A percentile compares a stretch with the other conserved stretches of the same genome.
Evolutionary conservation across 2,888 invertebrate species (phyloP).

Genomic region (Mayetiola destructor): DNA sequence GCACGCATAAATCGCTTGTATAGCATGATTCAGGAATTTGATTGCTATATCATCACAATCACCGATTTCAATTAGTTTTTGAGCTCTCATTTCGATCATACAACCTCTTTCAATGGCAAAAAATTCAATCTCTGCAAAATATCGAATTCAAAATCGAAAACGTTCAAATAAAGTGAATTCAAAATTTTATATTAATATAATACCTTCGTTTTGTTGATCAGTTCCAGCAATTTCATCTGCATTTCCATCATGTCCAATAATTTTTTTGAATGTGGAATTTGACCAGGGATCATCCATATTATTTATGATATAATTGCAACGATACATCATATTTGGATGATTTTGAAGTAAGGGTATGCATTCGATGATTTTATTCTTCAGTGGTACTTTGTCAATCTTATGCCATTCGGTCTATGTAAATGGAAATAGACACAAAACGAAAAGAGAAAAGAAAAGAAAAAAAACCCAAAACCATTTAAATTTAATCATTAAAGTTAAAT

Average conservation of each 20-base stretch:
- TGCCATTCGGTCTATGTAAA: not conserved
- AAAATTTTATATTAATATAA: not conserved
- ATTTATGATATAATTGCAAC: constrained; percentile 16
- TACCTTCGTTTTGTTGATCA: not conserved
- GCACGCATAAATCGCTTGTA: constrained; percentile 28
- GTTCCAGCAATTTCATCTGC: too few relatives aligned
- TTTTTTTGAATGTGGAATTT: constrained; percentile 9
- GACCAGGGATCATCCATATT: constrained; percentile 17
- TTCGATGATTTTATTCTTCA: constrained; percentile 14
- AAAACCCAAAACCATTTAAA: not conserved
- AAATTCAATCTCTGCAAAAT: constrained; percentile 36
- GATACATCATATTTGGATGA: not conserved
- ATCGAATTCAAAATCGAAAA: not conserved
- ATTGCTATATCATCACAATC: constrained; percentile 47
- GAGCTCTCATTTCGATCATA: constrained; percentile 42
- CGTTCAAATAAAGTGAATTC: not conserved
- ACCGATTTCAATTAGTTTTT: constrained; percentile 44
- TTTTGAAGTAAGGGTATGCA: constrained; percentile 8
- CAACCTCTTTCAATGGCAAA: constrained; percentile 43
- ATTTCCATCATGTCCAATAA: constrained; percentile 14
- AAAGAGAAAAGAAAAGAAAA: not conserved
- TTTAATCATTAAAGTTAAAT: not conserved
- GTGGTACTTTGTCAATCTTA: not conserved
- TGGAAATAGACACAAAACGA: not conserved
- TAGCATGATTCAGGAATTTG: constrained; percentile 40